Evolutionary conservation across 1,140 invertebrate species (phyloP).

Genomic region (Ceratina australensis): DNA sequence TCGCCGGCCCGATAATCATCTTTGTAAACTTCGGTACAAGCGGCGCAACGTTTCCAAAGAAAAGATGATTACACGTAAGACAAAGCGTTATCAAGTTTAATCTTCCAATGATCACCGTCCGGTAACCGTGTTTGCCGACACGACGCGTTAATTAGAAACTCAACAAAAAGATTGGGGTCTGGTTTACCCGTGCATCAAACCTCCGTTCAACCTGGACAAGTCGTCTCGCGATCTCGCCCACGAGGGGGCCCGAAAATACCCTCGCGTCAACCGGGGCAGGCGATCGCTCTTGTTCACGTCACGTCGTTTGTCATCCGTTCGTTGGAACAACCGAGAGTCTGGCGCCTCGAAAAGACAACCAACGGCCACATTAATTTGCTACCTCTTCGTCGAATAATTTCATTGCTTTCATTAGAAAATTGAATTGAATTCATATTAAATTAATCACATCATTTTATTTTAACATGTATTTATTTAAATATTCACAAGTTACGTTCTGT

Average conservation of each 20-base stretch:
- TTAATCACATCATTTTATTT: too few species aligned
- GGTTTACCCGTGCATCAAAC: conserved; percentile 33
- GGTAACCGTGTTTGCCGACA: conserved; percentile 31
- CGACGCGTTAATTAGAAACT: conserved; percentile 58
- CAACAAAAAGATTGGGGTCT: conserved; percentile 41
- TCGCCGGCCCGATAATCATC: conserved; percentile 3
- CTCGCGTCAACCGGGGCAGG: conserved; percentile 38
- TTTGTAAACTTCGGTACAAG: not conserved
- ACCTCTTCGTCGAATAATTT: conserved; percentile 33
- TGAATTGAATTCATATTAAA: too few species aligned
- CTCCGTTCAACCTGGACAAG: conserved; percentile 22
- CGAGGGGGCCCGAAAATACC: conserved; percentile 49
- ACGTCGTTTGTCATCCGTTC: conserved; percentile 59
- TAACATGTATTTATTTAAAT: too few species aligned
- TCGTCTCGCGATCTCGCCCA: conserved; percentile 22
- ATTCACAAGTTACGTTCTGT: too few species aligned
- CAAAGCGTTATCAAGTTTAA: conserved; percentile 44
- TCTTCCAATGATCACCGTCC: conserved; percentile 36
- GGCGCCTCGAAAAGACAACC: conserved; percentile 9
- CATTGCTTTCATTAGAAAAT: too few species aligned
- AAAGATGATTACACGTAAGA: conserved; percentile 31
- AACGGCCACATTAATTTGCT: conserved; percentile 45
- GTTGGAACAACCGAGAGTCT: conserved; percentile 37
- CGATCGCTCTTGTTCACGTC: conserved; percentile 62
- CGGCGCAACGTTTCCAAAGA: conserved; percentile 15